Conservation (phyloP, 1,140 invertebrate species). For the Lepidotrigona ventralis region DNA sequence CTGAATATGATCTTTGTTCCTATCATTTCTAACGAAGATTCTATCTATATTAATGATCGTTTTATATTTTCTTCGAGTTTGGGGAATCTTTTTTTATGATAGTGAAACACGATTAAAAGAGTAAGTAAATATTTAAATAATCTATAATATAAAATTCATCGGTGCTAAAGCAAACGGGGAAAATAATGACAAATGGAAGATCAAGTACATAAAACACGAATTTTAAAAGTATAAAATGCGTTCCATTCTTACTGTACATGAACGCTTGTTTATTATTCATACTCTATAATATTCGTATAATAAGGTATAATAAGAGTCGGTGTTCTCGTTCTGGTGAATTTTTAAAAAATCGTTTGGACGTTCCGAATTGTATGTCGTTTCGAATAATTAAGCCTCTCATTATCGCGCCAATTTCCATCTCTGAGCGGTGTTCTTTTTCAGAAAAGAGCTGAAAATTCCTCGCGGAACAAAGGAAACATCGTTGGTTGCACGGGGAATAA, state of each 20-base stretch:
- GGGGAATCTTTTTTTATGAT: background rate
- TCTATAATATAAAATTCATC: background rate
- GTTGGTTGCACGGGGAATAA: background rate
- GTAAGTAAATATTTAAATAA: too few species aligned
- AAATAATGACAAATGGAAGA: background rate
- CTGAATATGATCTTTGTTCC: too few species aligned
- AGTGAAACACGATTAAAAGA: background rate
- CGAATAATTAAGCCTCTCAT: background rate
- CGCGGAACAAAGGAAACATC: background rate
- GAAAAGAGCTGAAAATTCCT: background rate
- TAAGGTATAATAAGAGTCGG: background rate
- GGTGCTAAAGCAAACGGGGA: too few species aligned
- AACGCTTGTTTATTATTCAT: background rate
- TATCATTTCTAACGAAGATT: too few species aligned
- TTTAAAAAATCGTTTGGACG: background rate
- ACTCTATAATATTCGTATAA: background rate
- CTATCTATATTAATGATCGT: background rate
- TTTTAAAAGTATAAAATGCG: background rate
- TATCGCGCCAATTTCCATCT: slow-evolving; percentile 2
- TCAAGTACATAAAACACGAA: background rate
- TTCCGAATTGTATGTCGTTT: background rate
- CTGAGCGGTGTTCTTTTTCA: background rate
- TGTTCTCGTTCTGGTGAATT: background rate
- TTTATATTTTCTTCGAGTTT: background rate
- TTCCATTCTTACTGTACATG: background rate